Evolutionary conservation across 2,113 vertebrate genomes (phyloP), one percentile per base, ranked within the genome.

Genomic region (Anhinga rufa): DNA sequence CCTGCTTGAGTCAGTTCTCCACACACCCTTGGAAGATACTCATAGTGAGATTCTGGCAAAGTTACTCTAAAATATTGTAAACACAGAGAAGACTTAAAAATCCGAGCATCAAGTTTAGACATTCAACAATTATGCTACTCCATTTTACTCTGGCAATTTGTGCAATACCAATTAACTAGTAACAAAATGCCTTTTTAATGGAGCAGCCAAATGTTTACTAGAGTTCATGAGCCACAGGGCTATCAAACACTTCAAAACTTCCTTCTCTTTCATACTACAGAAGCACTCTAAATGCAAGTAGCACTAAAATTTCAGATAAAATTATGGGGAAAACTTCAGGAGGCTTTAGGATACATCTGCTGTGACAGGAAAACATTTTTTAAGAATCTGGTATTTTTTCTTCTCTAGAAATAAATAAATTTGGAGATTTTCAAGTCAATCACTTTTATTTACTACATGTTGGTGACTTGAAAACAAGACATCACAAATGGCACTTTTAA

Each of bases 1-100:
- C 22, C 25, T 46, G 54, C 1, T 0, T 6, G 3, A 48, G 29
- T 28, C 42, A 68, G 48, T 25, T 51, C 38, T 0, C 0, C 32
- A 26, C 1, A 2, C 12, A 40, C 12, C 4, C 36, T 69, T 62
- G 36, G 40, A 89, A 61, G 32, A 42, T 29, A 60, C 2, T 44
- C 28, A 40, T 4, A 38, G 46, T 8, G 25, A 75, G 44, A 54
- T 19, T 42, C 38, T 70, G 44, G n/a, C 31, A 60, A 82, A 80
- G 44, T 65, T 48, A 31, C 22, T 52, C 87, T 58, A 22, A 52
- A 58, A 48, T 36, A 52, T 0, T 84, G 31, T 48, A 64, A 58
- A 54, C 9, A 75, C 9, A 46, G 7, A 36, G 15, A 52, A 54
- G 29, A 69, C 38, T 66, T 57, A 74, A 74, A 69, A 76, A 51